Evolutionary conservation across 2,797 vertebrate species (phyloP).

Genomic region (Pangasius mekongensis): DNA sequence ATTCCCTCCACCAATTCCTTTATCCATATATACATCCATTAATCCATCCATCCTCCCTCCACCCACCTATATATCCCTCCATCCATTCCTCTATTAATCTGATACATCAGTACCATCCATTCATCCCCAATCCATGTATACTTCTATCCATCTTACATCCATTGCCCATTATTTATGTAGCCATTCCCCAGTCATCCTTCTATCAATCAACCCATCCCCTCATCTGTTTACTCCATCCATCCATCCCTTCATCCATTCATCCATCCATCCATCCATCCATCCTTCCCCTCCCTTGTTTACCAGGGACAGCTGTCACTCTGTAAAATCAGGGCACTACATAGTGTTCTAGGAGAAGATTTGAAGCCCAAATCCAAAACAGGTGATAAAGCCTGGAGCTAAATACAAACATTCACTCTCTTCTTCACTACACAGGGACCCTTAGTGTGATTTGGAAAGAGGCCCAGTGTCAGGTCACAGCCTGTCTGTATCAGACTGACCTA

Average conservation of each 20-base stretch:
- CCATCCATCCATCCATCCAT: neutral
- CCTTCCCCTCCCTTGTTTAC: neutral
- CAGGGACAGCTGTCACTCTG: neutral
- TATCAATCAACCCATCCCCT: neutral
- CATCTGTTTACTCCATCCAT: neutral
- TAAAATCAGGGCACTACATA: neutral
- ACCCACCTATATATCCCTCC: neutral
- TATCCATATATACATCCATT: neutral
- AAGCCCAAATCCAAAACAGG: slow-evolving; percentile 7
- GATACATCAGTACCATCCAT: neutral
- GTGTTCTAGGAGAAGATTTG: neutral
- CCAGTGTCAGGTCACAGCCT: slow-evolving; percentile 3
- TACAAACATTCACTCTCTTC: neutral
- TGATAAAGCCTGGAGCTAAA: neutral
- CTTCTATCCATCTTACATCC: neutral
- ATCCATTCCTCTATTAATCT: neutral
- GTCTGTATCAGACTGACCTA: slow-evolving; percentile 36
- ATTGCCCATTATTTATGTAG: neutral
- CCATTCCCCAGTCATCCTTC: neutral
- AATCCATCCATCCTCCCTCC: neutral
- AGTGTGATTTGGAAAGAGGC: neutral
- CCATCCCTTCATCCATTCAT: neutral
- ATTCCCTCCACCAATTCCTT: neutral
- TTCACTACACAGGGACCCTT: neutral
- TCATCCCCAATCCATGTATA: neutral